A percentile compares a stretch with the other conserved stretches of the same genome.
Evolutionary conservation across 2,797 vertebrate species (phyloP).

Genomic region (Sebastes kiyomatsui): DNA sequence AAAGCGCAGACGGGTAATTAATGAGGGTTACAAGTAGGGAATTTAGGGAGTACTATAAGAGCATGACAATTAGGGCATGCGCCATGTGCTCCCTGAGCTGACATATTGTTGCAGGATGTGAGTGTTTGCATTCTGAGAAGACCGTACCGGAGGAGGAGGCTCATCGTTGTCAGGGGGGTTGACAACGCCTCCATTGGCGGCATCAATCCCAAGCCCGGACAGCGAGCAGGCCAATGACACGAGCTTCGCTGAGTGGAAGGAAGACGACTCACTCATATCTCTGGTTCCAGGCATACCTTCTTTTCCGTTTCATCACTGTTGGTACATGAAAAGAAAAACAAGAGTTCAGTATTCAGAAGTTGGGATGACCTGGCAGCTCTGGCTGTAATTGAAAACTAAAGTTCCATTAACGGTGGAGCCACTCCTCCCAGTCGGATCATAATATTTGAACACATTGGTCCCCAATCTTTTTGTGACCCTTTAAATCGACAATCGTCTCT

Average conservation of each 20-base stretch:
- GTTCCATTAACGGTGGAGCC: not conserved
- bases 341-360: not conserved
- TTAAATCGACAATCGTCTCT: not conserved
- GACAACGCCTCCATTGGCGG: constrained; percentile 68
- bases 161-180: constrained; percentile 44
- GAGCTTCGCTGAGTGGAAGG: constrained; percentile 79
- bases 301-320: constrained; percentile 84
- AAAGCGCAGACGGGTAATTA: not conserved
- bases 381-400: not conserved
- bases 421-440: not conserved
- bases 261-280: constrained; percentile 72
- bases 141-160: constrained; percentile 59
- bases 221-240: constrained; percentile 82
- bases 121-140: not conserved
- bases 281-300: constrained; percentile 69
- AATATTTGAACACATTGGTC: not conserved
- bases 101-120: not conserved
- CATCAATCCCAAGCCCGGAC: constrained; percentile 64
- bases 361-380: not conserved
- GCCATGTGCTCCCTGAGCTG: not conserved
- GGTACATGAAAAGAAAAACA: constrained; percentile 6
- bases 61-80: not conserved
- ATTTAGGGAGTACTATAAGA: not conserved
- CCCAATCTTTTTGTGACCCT: not conserved
- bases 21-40: not conserved